Base-by-base conservation (phyloP, 2,888 invertebrate species). In the Dolichomitus sp. region DNA sequence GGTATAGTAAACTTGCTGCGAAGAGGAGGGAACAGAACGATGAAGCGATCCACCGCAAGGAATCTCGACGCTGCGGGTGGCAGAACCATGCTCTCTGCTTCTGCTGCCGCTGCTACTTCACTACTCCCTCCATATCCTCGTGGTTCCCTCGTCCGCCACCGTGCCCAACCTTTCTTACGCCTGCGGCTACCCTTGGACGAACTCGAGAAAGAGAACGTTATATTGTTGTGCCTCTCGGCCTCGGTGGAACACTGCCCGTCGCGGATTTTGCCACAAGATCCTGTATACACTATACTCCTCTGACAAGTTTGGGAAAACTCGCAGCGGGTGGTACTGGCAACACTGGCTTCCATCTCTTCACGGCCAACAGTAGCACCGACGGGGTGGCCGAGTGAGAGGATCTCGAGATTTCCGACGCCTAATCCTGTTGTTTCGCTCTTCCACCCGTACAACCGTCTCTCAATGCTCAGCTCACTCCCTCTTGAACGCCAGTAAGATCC, bases 251-350 rank as follows among this genome's bases (percentile, higher is more conserved):
- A 68, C 63, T 45, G 70, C n/a, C 23, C 57, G 42, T 54, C 78
- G 75, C 65, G 69, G 80, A 83, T 80, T 77, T 80, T 50, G 76
- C 83, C 45, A 73, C 69, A 45, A 75, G 50, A 77, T 73, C 59
- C 73, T 72, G 54, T 79, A 14, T 61, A 69, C 17, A 50, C 50
- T 61, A 61, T 52, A 63, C 61, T 74, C 63, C 19, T 72, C 79
- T 88, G 89, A 90, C 90, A 88, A 88, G 88, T 91, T 91, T 91
- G 90, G 89, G 88, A 91, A 93, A 92, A 91, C 91, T 91, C 91
- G 63, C 93, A 89, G 92, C 92, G 88, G 93, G 92, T 74, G 83
- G 84, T 80, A 30, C 37, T 30, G 54, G 57, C 30, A 57, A 30
- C 9, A 42, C 27, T 23, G 54, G 19, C 40, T 40, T 52, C 33